Percentiles rank a stretch among this genome's conserved stretches.
These are phyloP conservation scores for Hemiprocne comata DNA, from an alignment of 2,113 vertebrate genomes.

Conservation along the genomic window DNA sequence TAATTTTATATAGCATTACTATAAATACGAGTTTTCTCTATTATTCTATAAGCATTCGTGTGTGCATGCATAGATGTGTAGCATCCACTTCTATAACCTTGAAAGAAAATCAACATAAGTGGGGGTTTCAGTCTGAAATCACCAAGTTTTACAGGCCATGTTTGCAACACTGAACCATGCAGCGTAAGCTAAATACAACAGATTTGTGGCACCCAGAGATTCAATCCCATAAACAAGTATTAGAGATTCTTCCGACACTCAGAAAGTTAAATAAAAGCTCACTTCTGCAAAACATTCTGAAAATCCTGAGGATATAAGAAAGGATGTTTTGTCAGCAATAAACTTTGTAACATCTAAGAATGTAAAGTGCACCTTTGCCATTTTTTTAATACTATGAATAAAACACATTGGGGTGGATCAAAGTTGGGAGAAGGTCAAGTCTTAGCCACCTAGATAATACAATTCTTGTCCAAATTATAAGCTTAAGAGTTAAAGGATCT, in stretches of 20 bases:
- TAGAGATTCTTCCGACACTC: not conserved
- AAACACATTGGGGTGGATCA: not conserved
- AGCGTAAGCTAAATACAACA: not conserved
- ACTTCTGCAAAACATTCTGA: conserved; percentile 24
- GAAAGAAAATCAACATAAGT: not conserved
- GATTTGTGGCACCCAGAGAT: not conserved
- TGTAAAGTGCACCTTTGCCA: not conserved
- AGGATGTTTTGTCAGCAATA: not conserved
- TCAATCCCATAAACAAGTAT: not conserved
- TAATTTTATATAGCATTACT: not conserved
- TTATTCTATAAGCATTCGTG: too few relatives aligned
- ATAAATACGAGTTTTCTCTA: not conserved
- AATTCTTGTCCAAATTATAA: conserved; percentile 47
- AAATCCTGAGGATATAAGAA: not conserved
- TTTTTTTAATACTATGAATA: not conserved
- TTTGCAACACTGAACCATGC: not conserved
- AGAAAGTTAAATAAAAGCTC: not conserved
- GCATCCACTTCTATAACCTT: not conserved
- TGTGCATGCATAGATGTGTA: not conserved
- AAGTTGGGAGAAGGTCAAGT: conserved; percentile 21
- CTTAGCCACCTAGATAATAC: not conserved
- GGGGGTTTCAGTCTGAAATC: not conserved
- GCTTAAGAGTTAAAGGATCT: not conserved
- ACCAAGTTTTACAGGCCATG: not conserved
- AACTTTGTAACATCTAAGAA: not conserved